Evolutionary conservation across 2,797 vertebrate species (phyloP).

Genomic region (Lepilemur ruficaudatus): DNA sequence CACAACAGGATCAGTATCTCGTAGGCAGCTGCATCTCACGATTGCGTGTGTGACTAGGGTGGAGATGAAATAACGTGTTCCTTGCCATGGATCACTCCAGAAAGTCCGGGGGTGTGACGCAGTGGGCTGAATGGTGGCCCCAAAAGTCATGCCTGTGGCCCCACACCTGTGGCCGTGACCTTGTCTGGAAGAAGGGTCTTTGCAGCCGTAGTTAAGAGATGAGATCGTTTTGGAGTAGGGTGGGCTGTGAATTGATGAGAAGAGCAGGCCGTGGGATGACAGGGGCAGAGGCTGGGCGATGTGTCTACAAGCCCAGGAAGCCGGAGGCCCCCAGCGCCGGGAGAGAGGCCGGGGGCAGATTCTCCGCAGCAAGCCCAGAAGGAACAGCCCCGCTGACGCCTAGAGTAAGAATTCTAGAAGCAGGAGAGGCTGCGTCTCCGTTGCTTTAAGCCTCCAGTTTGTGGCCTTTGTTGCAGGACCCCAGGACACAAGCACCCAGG

Average conservation of each 20-base stretch:
- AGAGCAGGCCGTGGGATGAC: fast-evolving
- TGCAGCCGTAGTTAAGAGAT: background rate
- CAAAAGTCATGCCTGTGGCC: background rate
- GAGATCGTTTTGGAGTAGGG: background rate
- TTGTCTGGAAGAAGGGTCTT: background rate
- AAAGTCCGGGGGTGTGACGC: background rate
- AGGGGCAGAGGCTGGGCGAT: fast-evolving
- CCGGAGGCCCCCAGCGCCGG: background rate
- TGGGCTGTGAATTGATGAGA: background rate
- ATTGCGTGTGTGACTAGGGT: no score
- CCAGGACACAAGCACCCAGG: background rate
- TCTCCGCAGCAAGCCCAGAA: background rate
- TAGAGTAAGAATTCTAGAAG: background rate
- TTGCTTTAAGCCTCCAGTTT: background rate
- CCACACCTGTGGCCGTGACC: background rate
- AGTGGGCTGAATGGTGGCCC: background rate
- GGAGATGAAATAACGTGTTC: fast-evolving
- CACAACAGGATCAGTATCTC: fast-evolving
- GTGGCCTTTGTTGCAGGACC: background rate
- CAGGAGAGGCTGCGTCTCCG: no score
- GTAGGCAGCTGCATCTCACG: fast-evolving
- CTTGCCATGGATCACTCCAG: background rate
- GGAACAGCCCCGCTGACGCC: background rate
- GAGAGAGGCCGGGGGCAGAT: background rate
- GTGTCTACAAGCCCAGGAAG: fast-evolving